These are phyloP conservation scores for Cecropterus lyciades DNA, from an alignment of 1,140 invertebrate species.

Conservation along the genomic window DNA sequence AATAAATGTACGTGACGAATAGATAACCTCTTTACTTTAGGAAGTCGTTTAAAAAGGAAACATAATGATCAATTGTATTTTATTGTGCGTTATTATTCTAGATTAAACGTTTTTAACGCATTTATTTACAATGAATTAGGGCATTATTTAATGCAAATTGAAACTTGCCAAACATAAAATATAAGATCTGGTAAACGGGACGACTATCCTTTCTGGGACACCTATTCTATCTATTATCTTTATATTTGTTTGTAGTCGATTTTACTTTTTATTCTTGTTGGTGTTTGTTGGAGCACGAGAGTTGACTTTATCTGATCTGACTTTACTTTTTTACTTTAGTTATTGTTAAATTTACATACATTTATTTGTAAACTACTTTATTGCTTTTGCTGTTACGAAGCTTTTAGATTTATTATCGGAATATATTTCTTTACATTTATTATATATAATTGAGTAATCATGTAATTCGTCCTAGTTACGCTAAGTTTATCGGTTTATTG, in stretches of 20 bases:
- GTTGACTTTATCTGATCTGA: slow-evolving; percentile 43
- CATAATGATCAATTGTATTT: too few species aligned
- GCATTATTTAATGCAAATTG: too few species aligned
- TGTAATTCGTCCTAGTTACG: slow-evolving; percentile 49
- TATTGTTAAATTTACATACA: slow-evolving; percentile 50
- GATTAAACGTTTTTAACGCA: too few species aligned
- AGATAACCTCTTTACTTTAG: too few species aligned
- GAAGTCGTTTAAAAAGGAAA: too few species aligned
- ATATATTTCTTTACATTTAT: slow-evolving; percentile 36
- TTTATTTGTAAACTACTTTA: slow-evolving; percentile 51
- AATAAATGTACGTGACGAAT: too few species aligned
- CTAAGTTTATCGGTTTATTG: slow-evolving; percentile 54
- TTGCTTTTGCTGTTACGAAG: slow-evolving; percentile 57
- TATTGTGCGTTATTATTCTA: too few species aligned
- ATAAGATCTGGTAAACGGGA: too few species aligned
- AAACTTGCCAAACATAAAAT: too few species aligned
- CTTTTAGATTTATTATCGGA: slow-evolving; percentile 35
- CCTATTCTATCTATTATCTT: slow-evolving; percentile 10
- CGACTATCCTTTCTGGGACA: slow-evolving; percentile 13
- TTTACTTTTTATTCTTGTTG: slow-evolving; percentile 52
- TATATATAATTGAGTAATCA: slow-evolving; percentile 42
- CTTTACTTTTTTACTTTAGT: slow-evolving; percentile 35
- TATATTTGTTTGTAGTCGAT: slow-evolving; percentile 15
- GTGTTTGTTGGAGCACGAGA: slow-evolving; percentile 42
- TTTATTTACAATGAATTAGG: too few species aligned